phyloP scores from a whole-genome alignment of 2,888 invertebrate species.

The Sycophila texana region DNA sequence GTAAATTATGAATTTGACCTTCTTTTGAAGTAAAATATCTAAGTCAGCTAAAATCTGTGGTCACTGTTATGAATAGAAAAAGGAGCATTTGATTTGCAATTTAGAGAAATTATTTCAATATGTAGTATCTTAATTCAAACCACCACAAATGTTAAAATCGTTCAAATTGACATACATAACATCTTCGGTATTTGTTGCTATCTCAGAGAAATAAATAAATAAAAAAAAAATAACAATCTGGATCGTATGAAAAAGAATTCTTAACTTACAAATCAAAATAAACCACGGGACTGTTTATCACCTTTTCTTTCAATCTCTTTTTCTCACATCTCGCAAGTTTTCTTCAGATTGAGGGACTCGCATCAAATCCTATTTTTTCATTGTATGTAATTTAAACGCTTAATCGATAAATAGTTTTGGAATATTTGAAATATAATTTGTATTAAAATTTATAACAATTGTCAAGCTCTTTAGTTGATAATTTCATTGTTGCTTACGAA shows the following conservation, averaged over 20 bases:
- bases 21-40: neutral
- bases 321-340: constrained; percentile 14
- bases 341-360: constrained; percentile 35
- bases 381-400: neutral
- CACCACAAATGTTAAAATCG: neutral
- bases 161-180: constrained; percentile 25
- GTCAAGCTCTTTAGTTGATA: too few relatives aligned
- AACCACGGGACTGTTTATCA: constrained; percentile 37
- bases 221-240: neutral
- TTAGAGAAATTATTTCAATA: neutral
- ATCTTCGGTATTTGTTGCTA: constrained; percentile 1
- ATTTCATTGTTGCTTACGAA: too few relatives aligned
- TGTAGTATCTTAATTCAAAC: neutral
- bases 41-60: neutral
- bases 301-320: constrained; percentile 20
- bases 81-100: neutral
- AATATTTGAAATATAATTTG: neutral
- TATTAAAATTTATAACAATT: too few relatives aligned
- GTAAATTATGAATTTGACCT: too few relatives aligned
- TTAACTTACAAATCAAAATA: constrained; percentile 35
- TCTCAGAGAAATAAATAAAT: constrained; percentile 16
- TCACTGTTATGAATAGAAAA: neutral
- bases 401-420: constrained; percentile 44
- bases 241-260: constrained; percentile 27
- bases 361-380: constrained; percentile 21